These are phyloP conservation scores for Xestia sexstrigata DNA, from an alignment of 2,888 invertebrate species.

Conservation along the genomic window DNA sequence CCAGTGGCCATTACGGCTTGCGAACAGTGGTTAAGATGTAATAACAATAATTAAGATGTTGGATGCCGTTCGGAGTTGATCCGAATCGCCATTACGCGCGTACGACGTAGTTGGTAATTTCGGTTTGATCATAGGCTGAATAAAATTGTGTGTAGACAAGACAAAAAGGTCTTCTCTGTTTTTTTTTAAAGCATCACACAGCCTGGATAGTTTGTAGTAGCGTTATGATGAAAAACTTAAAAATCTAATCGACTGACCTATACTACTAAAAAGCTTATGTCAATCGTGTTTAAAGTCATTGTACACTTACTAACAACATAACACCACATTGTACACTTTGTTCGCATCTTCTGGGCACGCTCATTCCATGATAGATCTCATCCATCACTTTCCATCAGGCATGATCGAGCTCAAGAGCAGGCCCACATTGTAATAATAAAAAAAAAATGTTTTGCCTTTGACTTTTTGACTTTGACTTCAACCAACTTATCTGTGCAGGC, in stretches of 20 bases:
- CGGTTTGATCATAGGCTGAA: slow-evolving; percentile 24
- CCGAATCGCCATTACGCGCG: slow-evolving; percentile 32
- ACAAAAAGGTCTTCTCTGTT: neutral
- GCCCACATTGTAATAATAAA: no score
- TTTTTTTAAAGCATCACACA: neutral
- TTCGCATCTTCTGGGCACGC: no score
- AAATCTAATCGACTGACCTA: neutral
- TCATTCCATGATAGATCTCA: no score
- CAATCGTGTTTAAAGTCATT: neutral
- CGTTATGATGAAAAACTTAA: neutral
- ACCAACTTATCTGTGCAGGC: neutral
- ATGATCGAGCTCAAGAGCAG: no score
- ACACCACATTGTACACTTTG: no score
- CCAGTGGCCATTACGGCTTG: slow-evolving; percentile 78
- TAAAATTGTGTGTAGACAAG: slow-evolving; percentile 18
- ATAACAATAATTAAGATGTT: slow-evolving; percentile 85
- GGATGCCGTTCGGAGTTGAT: slow-evolving; percentile 34
- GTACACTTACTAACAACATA: no score
- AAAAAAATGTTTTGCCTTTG: no score
- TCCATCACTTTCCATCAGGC: no score
- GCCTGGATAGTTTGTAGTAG: neutral
- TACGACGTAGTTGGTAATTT: slow-evolving; percentile 44
- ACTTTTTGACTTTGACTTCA: no score
- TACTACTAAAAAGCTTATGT: neutral
- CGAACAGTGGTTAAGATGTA: slow-evolving; percentile 76